Evolutionary conservation across 2,888 invertebrate species (phyloP).

Genomic region (Drosophila anceps): DNA sequence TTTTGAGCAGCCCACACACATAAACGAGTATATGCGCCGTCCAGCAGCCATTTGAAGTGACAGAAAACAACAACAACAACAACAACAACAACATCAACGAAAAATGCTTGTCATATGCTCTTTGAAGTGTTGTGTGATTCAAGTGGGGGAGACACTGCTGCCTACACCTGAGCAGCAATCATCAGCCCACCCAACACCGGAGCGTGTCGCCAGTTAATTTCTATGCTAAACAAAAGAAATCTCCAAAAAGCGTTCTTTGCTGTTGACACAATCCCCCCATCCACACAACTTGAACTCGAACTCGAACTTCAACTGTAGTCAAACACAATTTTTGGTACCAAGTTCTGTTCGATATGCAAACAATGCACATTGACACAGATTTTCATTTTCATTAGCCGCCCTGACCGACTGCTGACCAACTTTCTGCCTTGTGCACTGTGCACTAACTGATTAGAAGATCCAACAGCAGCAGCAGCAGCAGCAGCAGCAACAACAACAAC

Average conservation of each 20-base stretch:
- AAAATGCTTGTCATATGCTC: conserved; percentile 40
- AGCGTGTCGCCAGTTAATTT: conserved; percentile 58
- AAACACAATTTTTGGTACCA: conserved; percentile 26
- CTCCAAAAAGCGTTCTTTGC: conserved; percentile 15
- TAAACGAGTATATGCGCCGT: conserved; percentile 1
- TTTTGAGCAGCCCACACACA: conserved; percentile 59
- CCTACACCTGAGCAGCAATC: conserved; percentile 56
- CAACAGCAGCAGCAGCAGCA: conserved; percentile 4
- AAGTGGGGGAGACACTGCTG: conserved; percentile 20
- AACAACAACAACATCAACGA: too few species aligned
- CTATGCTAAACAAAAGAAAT: conserved; percentile 32
- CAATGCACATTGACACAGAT: conserved; percentile 71
- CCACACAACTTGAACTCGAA: conserved; percentile 1
- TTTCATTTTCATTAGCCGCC: conserved; percentile 66
- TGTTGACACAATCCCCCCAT: conserved; percentile 22
- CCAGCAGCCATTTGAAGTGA: conserved; percentile 52
- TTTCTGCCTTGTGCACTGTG: conserved; percentile 44
- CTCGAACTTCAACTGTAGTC: conserved; percentile 10
- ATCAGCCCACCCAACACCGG: conserved; percentile 38
- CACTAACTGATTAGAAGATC: conserved; percentile 68
- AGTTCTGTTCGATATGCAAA: conserved; percentile 56
- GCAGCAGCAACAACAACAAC: conserved; percentile 13
- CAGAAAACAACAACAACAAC: conserved; percentile 18
- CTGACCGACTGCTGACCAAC: conserved; percentile 49
- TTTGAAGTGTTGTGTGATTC: conserved; percentile 43